phyloP scores from a whole-genome alignment of 2,113 vertebrate genomes.

The Hypocryptadius cinnamomeus region DNA sequence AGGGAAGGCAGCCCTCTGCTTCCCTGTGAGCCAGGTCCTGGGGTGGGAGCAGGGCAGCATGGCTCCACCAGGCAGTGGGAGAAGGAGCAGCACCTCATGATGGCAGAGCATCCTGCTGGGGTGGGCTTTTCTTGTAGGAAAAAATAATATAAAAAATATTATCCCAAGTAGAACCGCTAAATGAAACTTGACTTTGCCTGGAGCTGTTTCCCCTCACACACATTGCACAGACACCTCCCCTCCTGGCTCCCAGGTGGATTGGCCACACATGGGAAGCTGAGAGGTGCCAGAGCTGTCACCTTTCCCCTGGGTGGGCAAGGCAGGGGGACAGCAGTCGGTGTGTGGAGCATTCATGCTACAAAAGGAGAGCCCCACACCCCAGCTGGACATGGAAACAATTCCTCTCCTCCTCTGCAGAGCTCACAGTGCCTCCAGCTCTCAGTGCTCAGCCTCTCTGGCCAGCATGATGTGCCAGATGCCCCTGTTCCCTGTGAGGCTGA shows the following conservation, averaged over 20 bases:
- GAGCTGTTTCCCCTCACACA: background rate
- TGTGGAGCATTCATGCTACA: background rate
- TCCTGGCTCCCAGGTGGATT: background rate
- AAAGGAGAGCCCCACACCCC: background rate
- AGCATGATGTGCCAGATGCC: rapidly evolving
- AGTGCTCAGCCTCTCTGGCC: rapidly evolving
- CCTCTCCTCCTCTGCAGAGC: background rate
- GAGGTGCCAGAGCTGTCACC: background rate
- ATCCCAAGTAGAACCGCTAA: background rate
- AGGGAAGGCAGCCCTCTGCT: background rate
- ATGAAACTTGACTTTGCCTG: background rate
- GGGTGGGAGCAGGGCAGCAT: background rate
- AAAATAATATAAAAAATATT: background rate
- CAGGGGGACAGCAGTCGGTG: rapidly evolving
- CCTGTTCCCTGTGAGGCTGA: background rate
- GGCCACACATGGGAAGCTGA: background rate
- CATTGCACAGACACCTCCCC: background rate
- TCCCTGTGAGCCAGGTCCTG: background rate
- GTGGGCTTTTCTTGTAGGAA: background rate
- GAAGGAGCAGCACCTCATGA: background rate
- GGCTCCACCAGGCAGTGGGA: background rate
- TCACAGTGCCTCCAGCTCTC: background rate
- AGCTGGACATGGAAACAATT: background rate
- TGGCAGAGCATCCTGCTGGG: background rate
- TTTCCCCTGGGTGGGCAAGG: rapidly evolving